Evolutionary conservation across 2,888 invertebrate genomes (phyloP).

Genomic region (Cosmorhoe ocellata): DNA sequence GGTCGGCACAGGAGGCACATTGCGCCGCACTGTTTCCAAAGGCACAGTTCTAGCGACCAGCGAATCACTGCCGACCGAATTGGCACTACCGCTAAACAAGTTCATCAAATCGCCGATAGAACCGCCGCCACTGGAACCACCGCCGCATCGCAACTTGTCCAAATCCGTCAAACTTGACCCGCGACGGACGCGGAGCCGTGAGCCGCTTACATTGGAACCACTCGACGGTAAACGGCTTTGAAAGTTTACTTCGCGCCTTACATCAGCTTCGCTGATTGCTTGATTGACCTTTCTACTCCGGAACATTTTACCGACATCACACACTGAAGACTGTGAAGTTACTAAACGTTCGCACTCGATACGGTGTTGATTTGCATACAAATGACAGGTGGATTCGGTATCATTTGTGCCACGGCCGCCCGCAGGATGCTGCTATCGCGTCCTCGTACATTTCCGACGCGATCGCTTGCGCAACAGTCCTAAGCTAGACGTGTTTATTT

Average conservation of each 20-base stretch:
- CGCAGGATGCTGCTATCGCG: slow-evolving; percentile 76
- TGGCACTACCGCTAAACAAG: slow-evolving; percentile 87
- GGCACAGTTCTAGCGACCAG: slow-evolving; percentile 88
- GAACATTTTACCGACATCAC: slow-evolving; percentile 62
- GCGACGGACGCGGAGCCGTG: slow-evolving; percentile 83
- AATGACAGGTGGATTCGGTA: slow-evolving; percentile 67
- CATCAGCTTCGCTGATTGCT: slow-evolving; percentile 73
- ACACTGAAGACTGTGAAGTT: slow-evolving; percentile 48
- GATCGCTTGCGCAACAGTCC: slow-evolving; percentile 66
- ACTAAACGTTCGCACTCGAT: slow-evolving; percentile 65
- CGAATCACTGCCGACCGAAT: slow-evolving; percentile 87
- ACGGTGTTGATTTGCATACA: slow-evolving; percentile 67
- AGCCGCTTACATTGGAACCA: slow-evolving; percentile 71
- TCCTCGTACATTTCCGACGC: slow-evolving; percentile 68
- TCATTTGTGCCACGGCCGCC: slow-evolving; percentile 79
- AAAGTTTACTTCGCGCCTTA: slow-evolving; percentile 81
- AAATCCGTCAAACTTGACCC: slow-evolving; percentile 89
- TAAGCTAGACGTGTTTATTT: slow-evolving; percentile 42
- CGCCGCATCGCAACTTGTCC: slow-evolving; percentile 83
- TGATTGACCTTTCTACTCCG: slow-evolving; percentile 64
- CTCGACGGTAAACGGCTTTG: too few species aligned
- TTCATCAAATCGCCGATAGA: slow-evolving; percentile 92
- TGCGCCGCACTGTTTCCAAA: slow-evolving; percentile 85
- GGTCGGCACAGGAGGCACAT: slow-evolving; percentile 70
- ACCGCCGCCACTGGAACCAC: slow-evolving; percentile 76